phyloP scores from a whole-genome alignment of 2,797 vertebrate species.

The Holocentrus rufus region DNA sequence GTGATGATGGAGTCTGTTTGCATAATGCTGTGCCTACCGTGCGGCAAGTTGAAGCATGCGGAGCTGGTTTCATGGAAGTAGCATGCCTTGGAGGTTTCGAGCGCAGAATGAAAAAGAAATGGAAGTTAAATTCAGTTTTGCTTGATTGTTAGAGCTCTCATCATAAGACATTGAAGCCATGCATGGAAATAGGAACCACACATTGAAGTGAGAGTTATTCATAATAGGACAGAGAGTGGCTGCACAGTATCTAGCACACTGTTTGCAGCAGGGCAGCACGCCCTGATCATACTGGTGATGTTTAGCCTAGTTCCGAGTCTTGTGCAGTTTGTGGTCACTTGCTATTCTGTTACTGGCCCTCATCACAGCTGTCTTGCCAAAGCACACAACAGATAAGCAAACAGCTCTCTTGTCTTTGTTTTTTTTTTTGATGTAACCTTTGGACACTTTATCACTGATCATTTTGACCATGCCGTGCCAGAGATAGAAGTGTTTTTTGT shows the following conservation, averaged over 20 bases:
- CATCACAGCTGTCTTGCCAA: background rate
- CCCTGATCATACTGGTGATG: background rate
- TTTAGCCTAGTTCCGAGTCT: conserved; percentile 20
- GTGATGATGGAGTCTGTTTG: conserved; percentile 43
- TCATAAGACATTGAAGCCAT: background rate
- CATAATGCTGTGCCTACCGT: conserved; percentile 32
- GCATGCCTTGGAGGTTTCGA: background rate
- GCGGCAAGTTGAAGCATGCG: background rate
- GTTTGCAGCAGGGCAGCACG: background rate
- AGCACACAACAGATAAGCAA: background rate
- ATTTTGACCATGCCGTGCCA: background rate
- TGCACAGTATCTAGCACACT: background rate
- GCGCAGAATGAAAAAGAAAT: background rate
- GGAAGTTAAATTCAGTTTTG: too few species aligned
- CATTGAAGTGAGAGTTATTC: background rate
- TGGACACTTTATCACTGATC: background rate
- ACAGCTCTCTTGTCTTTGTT: too few species aligned
- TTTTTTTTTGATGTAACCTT: background rate
- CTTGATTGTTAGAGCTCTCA: too few species aligned
- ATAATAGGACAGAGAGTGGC: background rate
- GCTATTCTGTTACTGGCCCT: too few species aligned
- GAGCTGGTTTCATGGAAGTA: conserved; percentile 5
- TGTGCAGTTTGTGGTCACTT: background rate
- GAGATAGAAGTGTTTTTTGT: background rate
- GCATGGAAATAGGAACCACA: background rate